Percentiles rank a stretch among this genome's conserved stretches.
These are phyloP conservation scores for Drosophila fungiperda DNA, from an alignment of 2,888 invertebrate species.

Conservation along the genomic window DNA sequence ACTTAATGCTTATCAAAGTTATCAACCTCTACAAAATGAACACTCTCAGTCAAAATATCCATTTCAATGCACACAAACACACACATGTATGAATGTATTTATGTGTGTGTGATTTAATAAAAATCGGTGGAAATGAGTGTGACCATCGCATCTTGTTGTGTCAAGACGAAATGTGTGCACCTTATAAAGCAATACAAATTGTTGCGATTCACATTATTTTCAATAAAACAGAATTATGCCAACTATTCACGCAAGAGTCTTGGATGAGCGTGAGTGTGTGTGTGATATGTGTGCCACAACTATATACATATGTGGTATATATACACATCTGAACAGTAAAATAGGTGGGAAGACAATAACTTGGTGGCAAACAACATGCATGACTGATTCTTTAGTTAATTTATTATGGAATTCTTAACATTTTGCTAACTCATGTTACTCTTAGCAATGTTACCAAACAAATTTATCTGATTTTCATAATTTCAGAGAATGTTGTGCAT, in stretches of 20 bases:
- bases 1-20: slow-evolving; percentile 1
- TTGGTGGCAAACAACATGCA: background rate
- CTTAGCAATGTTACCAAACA: background rate
- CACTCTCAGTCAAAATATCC: background rate
- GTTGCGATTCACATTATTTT: slow-evolving; percentile 62
- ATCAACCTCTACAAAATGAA: background rate
- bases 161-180: slow-evolving; percentile 50
- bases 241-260: slow-evolving; percentile 22
- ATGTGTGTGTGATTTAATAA: background rate
- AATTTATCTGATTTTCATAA: background rate
- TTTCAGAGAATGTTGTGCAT: background rate
- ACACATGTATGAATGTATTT: background rate
- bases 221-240: slow-evolving; percentile 29
- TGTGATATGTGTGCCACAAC: slow-evolving; percentile 7
- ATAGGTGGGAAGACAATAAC: background rate
- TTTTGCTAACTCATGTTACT: background rate
- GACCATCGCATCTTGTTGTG: slow-evolving; percentile 51
- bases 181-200: slow-evolving; percentile 66
- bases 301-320: background rate
- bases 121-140: slow-evolving; percentile 34
- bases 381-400: background rate
- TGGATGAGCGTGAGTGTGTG: background rate
- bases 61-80: background rate
- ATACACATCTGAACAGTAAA: background rate
- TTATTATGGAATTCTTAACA: background rate